These are phyloP conservation scores for Oncorhynchus keta DNA, from an alignment of 2,113 vertebrate genomes.

Conservation along the genomic window DNA sequence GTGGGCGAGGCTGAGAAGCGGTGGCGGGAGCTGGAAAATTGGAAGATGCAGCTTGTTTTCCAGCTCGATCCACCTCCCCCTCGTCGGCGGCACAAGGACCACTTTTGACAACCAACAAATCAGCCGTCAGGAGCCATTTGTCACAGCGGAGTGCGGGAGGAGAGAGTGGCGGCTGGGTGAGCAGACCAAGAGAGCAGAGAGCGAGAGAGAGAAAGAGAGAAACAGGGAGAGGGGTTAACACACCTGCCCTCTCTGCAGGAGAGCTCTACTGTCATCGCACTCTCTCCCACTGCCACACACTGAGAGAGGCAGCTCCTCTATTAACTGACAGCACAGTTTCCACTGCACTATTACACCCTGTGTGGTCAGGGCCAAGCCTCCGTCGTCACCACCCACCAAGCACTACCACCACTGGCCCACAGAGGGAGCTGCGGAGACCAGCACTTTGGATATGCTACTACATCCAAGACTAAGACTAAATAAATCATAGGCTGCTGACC, in stretches of 20 bases:
- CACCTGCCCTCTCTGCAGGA: slow-evolving; percentile 20
- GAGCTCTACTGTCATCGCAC: slow-evolving; percentile 1
- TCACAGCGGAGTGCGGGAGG: slow-evolving; percentile 62
- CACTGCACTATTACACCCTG: slow-evolving; percentile 58
- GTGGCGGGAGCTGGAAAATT: slow-evolving; percentile 23
- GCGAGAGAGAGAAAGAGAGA: slow-evolving; percentile 40
- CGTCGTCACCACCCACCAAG: slow-evolving; percentile 12
- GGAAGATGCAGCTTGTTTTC: slow-evolving; percentile 37
- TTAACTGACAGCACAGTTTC: slow-evolving; percentile 72
- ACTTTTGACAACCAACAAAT: slow-evolving; percentile 77
- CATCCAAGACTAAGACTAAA: slow-evolving; percentile 41
- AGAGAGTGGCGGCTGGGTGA: slow-evolving; percentile 44
- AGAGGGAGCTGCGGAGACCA: slow-evolving; percentile 30
- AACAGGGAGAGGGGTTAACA: slow-evolving; percentile 68
- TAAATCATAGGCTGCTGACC: background rate
- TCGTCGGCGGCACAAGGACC: slow-evolving; percentile 47
- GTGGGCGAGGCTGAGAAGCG: background rate
- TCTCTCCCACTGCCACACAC: slow-evolving; percentile 56
- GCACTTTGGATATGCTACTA: slow-evolving; percentile 8
- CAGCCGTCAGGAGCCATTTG: slow-evolving; percentile 73
- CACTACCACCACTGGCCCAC: slow-evolving; percentile 45
- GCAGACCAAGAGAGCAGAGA: slow-evolving; percentile 37
- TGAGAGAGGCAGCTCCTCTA: slow-evolving; percentile 66
- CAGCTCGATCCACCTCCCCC: slow-evolving; percentile 51
- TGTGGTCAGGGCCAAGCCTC: slow-evolving; percentile 55